Conservation (phyloP, 2,113 vertebrate genomes). For the Sminthopsis crassicaudata region DNA sequence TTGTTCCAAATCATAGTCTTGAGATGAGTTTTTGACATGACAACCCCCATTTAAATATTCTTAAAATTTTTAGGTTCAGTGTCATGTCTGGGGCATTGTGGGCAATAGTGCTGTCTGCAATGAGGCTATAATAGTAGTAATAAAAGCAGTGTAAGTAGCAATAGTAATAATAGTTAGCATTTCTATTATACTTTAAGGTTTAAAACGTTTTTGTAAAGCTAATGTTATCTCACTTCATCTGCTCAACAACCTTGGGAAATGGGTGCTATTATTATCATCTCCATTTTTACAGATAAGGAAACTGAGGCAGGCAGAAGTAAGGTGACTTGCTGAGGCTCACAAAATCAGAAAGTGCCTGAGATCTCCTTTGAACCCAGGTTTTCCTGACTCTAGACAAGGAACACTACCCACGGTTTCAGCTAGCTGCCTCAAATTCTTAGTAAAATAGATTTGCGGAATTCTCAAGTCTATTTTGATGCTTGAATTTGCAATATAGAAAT, state of each 20-base stretch:
- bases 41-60: background rate
- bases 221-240: background rate
- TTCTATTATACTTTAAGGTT: background rate
- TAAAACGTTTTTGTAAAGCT: background rate
- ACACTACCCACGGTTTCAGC: background rate
- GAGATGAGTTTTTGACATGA: background rate
- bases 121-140: background rate
- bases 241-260: background rate
- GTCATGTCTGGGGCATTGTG: background rate
- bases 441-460: background rate
- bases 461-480: background rate
- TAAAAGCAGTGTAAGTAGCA: background rate
- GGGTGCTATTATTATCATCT: background rate
- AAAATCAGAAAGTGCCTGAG: background rate
- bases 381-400: background rate
- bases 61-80: background rate
- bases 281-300: background rate
- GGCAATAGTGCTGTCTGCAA: background rate
- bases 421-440: background rate
- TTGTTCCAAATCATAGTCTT: background rate
- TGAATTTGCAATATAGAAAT: background rate
- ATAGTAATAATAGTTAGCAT: background rate
- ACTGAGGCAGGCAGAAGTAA: background rate
- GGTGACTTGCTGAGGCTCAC: background rate
- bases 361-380: background rate